Evolutionary conservation across 2,888 invertebrate species (phyloP).

Genomic region (Drosophila histrio): DNA sequence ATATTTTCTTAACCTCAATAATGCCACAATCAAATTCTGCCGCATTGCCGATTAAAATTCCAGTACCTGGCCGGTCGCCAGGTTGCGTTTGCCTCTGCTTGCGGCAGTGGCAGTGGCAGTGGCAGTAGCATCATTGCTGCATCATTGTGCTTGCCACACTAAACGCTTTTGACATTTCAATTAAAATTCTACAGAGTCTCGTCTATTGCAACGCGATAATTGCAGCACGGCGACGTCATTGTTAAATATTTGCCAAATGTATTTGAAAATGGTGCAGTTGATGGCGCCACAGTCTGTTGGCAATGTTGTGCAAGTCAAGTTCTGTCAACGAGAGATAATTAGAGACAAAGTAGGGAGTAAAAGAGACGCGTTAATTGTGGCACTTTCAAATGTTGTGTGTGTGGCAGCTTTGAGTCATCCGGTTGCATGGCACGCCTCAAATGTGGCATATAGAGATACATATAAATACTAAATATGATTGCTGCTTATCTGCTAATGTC

Average conservation of each 20-base stretch:
- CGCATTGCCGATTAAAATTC: constrained; percentile 74
- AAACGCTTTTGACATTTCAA: constrained; percentile 79
- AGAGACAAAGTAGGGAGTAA: constrained; percentile 15
- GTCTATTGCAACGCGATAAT: constrained; percentile 62
- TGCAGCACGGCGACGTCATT: constrained; percentile 53
- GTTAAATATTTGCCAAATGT: constrained; percentile 65
- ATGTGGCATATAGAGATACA: constrained; percentile 8
- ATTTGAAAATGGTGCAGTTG: constrained; percentile 56
- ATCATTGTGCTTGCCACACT: constrained; percentile 61
- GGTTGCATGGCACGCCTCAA: constrained; percentile 45
- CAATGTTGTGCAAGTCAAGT: constrained; percentile 9
- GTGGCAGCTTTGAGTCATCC: constrained; percentile 39
- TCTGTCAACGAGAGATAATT: constrained; percentile 63
- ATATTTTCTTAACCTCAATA: constrained; percentile 76
- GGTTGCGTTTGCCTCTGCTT: constrained; percentile 13
- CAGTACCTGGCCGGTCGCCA: constrained; percentile 57
- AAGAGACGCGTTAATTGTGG: constrained; percentile 73
- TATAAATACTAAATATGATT: constrained; percentile 37
- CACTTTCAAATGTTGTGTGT: constrained; percentile 51
- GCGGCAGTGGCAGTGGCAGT: background rate
- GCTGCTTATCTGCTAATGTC: constrained; percentile 60
- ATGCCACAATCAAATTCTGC: constrained; percentile 75
- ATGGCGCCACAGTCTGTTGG: constrained; percentile 37
- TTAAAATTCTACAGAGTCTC: constrained; percentile 75
- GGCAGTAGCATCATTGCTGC: constrained; percentile 43